Evolutionary conservation across 1,140 invertebrate species (phyloP), one percentile per base, ranked within the genome.

Genomic region (Drosophila insularis): DNA sequence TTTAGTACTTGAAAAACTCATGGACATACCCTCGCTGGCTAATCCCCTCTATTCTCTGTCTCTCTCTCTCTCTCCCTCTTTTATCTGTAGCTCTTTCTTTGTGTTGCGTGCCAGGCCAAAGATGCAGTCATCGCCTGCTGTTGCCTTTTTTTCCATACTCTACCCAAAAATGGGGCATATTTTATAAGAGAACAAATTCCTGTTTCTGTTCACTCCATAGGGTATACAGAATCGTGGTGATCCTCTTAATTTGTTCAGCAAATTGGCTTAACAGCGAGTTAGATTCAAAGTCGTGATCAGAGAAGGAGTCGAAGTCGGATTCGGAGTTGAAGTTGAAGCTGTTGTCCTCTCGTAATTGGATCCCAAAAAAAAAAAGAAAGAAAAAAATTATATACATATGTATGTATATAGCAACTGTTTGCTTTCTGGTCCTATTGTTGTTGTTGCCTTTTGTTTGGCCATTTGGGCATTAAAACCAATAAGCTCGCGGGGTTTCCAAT

Each of bases 391-490:
- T 32, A 10, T 32, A 32, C 8, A 32, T 32, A 10, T 8, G 17
- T 19, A 46, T 8, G 8, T 43, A 46, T 46, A 80, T 80, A 60
- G 84, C 84, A 87, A 87, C 84, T 87, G 84, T 87, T 87, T 87
- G 82, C 79, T 74, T 81, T 78, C 55, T 63, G 68, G 23, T 8
- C 19, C 27, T 50, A 50, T 50, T 50, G 43, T 50, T 50, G 19
- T 50, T 50, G 43, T 37, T 37, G 35, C 43, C 43, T 21, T 50
- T 56, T 37, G 37, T 60, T 55, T 43, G 13, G 54, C 73, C 63
- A 58, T 58, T 76, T 61, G 43, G 19, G 37, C 60, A 35, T 62
- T 46, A 35, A 35, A 32, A 31, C 54, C 54, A 56, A 56, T 56
- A 32, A 56, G 54, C 54, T 32, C 54, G 19, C 27, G 31, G 43